A percentile compares a stretch with the other conserved stretches of the same genome.
phyloP scores from a whole-genome alignment of 2,797 vertebrate species.

The Danio choprae region DNA sequence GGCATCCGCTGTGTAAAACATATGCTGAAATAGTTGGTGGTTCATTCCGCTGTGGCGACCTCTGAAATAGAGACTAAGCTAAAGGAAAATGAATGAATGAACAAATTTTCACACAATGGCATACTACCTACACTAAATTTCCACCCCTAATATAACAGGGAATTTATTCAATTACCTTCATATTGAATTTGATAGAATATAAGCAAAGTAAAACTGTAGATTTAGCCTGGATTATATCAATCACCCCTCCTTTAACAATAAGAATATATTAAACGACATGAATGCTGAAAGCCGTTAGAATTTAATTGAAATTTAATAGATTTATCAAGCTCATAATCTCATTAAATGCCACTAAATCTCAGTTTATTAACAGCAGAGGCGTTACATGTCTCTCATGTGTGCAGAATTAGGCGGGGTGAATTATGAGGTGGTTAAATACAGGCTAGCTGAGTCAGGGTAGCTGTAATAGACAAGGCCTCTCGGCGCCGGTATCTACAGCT shows the following conservation, averaged over 20 bases:
- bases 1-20: too few relatives aligned
- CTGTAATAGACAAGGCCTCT: constrained; percentile 9
- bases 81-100: too few relatives aligned
- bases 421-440: constrained; percentile 24
- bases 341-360: constrained; percentile 47
- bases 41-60: too few relatives aligned
- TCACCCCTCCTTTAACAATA: constrained; percentile 32
- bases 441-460: neutral
- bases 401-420: constrained; percentile 15
- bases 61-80: too few relatives aligned
- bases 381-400: constrained; percentile 32
- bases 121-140: constrained; percentile 5
- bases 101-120: too few relatives aligned
- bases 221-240: constrained; percentile 14
- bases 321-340: constrained; percentile 46
- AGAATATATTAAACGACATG: constrained; percentile 13
- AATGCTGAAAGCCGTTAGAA: constrained; percentile 18
- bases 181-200: constrained; percentile 8
- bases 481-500: neutral
- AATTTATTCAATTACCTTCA: neutral
- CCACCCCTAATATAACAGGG: neutral
- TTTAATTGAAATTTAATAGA: constrained; percentile 39
- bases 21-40: too few relatives aligned
- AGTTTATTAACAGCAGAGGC: constrained; percentile 48
- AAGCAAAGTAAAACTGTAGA: constrained; percentile 4